These are phyloP conservation scores for Phyllopteryx taeniolatus DNA, from an alignment of 2,113 vertebrate species.

Conservation along the genomic window DNA sequence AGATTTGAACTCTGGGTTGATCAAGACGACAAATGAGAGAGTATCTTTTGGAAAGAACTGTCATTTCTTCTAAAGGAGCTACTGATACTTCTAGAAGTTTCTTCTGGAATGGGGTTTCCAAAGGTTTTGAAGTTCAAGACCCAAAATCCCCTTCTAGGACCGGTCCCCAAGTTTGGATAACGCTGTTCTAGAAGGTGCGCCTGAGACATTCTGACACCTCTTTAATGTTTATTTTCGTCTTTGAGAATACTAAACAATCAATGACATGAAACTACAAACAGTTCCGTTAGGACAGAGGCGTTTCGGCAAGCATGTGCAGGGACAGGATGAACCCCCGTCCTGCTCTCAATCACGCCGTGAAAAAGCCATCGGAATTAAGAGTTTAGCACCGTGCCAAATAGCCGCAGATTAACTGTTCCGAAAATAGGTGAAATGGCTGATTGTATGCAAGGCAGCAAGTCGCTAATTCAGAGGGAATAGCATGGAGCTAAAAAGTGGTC, in stretches of 20 bases:
- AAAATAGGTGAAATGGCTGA: constrained; percentile 52
- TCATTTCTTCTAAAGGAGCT: neutral
- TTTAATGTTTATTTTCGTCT: constrained; percentile 1
- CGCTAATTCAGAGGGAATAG: constrained; percentile 15
- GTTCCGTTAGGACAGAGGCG: neutral
- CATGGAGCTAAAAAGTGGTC: neutral
- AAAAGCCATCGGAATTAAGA: constrained; percentile 48
- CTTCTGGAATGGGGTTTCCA: neutral
- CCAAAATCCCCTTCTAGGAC: neutral
- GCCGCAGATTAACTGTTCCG: constrained; percentile 58
- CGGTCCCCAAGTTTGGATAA: neutral
- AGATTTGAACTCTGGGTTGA: neutral
- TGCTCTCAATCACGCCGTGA: constrained; percentile 38
- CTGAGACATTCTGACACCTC: neutral
- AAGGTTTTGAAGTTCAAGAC: neutral
- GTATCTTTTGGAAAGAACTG: neutral
- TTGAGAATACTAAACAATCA: neutral
- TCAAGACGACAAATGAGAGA: neutral
- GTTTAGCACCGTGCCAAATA: constrained; percentile 54
- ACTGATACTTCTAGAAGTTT: neutral
- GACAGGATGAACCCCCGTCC: constrained; percentile 18
- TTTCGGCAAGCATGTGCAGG: neutral
- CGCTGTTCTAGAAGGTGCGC: neutral
- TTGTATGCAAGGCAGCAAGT: constrained; percentile 4
- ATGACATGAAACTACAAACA: neutral